Evolutionary conservation across 2,888 invertebrate genomes (phyloP), one percentile per base, ranked within the genome.

Genomic region (Hoplodrina ambigua): DNA sequence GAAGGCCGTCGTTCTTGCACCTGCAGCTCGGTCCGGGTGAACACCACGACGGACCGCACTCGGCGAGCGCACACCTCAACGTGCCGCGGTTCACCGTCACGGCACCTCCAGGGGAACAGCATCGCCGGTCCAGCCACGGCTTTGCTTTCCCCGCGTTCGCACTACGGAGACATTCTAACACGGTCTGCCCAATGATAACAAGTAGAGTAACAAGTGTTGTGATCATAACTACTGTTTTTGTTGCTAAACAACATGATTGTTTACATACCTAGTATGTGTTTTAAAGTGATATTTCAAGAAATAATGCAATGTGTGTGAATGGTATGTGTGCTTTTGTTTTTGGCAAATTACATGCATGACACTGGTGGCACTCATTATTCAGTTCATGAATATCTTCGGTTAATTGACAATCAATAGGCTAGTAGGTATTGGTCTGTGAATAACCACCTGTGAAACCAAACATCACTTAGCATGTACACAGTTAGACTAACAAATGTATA

Each of bases 131-230:
- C 92, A 93, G 96, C 94, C 93, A 93, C 91, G 93, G 96, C 87
- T 94, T 93, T 90, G 91, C 94, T 58, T 94, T 96, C 89, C 97
- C 97, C 92, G 97, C 97, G 88, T 97, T 97, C 88, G 97, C 97
- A 72, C 96, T 97, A 62, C 96, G 97, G 75, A 96, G 97, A 83
- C 97, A 97, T 94, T 93, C 96, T 90, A 96, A 95, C 87, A 96
- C 97, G 97, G 97, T 98, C 97, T 97, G 97, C 96, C 88, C 82
- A 86, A 85, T 85, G 86, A 89, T 87, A 85, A 84, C 86, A 87
- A 88, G 89, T 91, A 89, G 85, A 86, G 64, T 77, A 81, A 78
- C 85, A 68, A 80, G 87, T 88, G 87, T 89, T 89, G 88, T 85
- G 86, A 87, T 85, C 68, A 75, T 86, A 82, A 82, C 65, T 79